Base-by-base conservation (phyloP, 2,797 vertebrate species). In the Sardinella longiceps region DNA sequence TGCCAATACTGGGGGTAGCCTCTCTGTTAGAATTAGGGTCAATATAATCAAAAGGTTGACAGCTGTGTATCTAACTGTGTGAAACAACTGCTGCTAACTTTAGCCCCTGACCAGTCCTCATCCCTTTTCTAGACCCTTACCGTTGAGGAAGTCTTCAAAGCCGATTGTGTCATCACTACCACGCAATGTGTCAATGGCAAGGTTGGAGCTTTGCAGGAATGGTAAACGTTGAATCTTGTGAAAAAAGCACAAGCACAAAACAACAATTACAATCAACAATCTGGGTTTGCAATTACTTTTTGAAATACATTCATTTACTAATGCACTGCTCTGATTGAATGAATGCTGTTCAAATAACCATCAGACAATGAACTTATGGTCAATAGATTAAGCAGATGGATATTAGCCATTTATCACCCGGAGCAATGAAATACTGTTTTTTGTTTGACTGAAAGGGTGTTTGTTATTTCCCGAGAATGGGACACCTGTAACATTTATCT, bases 121-220 rank as follows among this genome's bases (percentile, higher is more conserved):
- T 15, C 12, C 23, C n/a, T n/a, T n/a, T n/a, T n/a, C n/a, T n/a
- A n/a, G n/a, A n/a, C n/a, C 1, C 91, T 93, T 93, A 98, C 98
- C 98, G 39, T 95, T 97, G 88, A 99, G 96, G 89, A 99, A 94
- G 90, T 99, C 98, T 89, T 99, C 98, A 92, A 99, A 99, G 83
- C 97, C 92, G 51, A 99, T 95, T 87, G 88, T 92, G 82, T 98
- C 97, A 80, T 98, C 96, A 3, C 91, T 97, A 83, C 97, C 97
- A 88, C 94, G 94, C 91, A 99, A 94, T 2, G 97, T 98, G 90
- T 99, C 98, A 81, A 99, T 87, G 14, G 97, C 96, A 85, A 99
- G 88, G 88, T 99, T 97, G 84, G 98, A 99, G 85, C 98, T 99
- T 81, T 93, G 95, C 88, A 99, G 94, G 94, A 99, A 99, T 0